Evolutionary conservation across 2,888 invertebrate genomes (phyloP), one percentile per base, ranked within the genome.

Genomic region (Argynnis bischoffii): DNA sequence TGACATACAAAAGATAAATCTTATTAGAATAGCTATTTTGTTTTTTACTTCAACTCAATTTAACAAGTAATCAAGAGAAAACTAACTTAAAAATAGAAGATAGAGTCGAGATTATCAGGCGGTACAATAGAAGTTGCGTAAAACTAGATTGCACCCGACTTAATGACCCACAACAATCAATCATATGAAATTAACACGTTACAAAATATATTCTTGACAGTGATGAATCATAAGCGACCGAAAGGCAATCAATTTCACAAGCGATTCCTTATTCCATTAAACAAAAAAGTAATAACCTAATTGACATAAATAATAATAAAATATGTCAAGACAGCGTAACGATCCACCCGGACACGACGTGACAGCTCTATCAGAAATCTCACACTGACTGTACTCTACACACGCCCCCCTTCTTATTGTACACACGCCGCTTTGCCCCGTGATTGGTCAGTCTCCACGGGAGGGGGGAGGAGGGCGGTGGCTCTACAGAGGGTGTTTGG

Each of bases 291-390:
- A 92, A 92, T 91, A 92, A 90, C 86, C 87, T 91, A 92, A 92
- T 92, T 92, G 92, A 92, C 92, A 92, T 92, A 92, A 92, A 92
- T 92, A 92, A 92, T 92, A 91, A 92, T 92, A 92, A 92, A 90
- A 92, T 89, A 88, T 90, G 92, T 90, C 91, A 89, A 87, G 90
- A 88, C 88, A 83, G 86, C 88, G 90, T 90, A 90, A 89, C 90
- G 90, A 88, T 82, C 82, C 87, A 86, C 81, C 81, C 86, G 89
- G 89, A 88, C 88, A 85, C 90, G 90, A 87, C 89, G 78, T 92
- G 92, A 92, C 92, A 90, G 90, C 86, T 92, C 90, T 92, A 92
- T 92, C 92, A 86, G 87, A 80, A 75, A 90, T 90, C 89, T 90
- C 80, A 79, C 79, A 89, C 87, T 87, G 91, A 87, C 85, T 80